Conservation (phyloP, 2,888 invertebrate genomes). For the Herminia tarsipennalis region DNA sequence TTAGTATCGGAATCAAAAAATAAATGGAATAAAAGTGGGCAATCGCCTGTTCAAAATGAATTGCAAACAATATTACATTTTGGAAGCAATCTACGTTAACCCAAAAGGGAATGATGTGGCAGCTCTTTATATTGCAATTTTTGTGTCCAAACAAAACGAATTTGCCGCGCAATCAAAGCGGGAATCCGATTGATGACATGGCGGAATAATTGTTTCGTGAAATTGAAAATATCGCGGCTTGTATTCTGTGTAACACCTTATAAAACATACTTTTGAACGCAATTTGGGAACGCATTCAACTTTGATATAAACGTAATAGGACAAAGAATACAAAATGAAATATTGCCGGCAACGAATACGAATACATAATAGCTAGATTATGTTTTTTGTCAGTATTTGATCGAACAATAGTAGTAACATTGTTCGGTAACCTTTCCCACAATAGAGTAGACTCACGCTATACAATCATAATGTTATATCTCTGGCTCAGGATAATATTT, state of each 20-base stretch:
- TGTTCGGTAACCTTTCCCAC: slow-evolving; percentile 16
- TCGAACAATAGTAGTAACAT: slow-evolving; percentile 11
- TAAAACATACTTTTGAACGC: slow-evolving; percentile 49
- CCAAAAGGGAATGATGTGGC: slow-evolving; percentile 85
- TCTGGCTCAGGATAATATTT: slow-evolving; percentile 15
- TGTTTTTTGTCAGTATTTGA: slow-evolving; percentile 21
- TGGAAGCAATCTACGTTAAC: slow-evolving; percentile 84
- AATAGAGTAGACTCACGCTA: slow-evolving; percentile 17
- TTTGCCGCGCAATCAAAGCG: slow-evolving; percentile 86
- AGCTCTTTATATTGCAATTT: slow-evolving; percentile 86
- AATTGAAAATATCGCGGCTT: slow-evolving; percentile 82
- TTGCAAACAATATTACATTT: slow-evolving; percentile 85
- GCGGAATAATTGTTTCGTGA: slow-evolving; percentile 85
- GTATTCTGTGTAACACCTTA: slow-evolving; percentile 72
- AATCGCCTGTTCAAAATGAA: slow-evolving; percentile 82
- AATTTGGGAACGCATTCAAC: slow-evolving; percentile 34
- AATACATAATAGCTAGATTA: slow-evolving; percentile 18
- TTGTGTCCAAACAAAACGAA: slow-evolving; percentile 86
- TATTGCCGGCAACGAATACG: slow-evolving; percentile 2
- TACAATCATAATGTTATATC: slow-evolving; percentile 22
- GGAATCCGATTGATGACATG: slow-evolving; percentile 85
- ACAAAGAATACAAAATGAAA: slow-evolving; percentile 21
- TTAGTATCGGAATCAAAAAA: slow-evolving; percentile 71
- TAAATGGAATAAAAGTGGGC: slow-evolving; percentile 76
- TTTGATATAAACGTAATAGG: slow-evolving; percentile 28